phyloP scores from a whole-genome alignment of 2,888 invertebrate species.

The Microdon myrmicae region DNA sequence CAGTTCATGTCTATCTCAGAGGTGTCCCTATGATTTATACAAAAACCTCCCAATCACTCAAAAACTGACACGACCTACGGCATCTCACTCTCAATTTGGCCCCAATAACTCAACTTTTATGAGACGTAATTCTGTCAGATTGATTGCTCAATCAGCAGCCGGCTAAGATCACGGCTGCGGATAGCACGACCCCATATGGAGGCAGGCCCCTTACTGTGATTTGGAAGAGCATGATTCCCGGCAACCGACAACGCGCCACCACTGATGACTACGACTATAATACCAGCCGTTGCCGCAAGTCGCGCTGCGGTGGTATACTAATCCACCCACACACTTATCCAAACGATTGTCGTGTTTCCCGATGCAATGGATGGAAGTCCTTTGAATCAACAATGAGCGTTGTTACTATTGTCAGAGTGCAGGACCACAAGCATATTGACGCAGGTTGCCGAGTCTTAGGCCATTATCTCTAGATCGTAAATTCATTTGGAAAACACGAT shows the following conservation, averaged over 20 bases:
- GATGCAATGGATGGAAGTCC: slow-evolving; percentile 12
- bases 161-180: slow-evolving; percentile 45
- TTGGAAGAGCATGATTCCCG: slow-evolving; percentile 39
- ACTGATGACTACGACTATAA: slow-evolving; percentile 35
- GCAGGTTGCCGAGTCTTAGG: slow-evolving; percentile 25
- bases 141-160: slow-evolving; percentile 62
- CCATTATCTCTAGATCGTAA: slow-evolving; percentile 49
- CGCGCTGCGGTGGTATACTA: slow-evolving; percentile 16
- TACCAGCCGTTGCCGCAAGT: slow-evolving; percentile 24
- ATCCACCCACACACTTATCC: slow-evolving; percentile 41
- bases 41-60: slow-evolving; percentile 47
- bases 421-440: slow-evolving; percentile 33
- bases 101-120: slow-evolving; percentile 50
- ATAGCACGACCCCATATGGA: slow-evolving; percentile 50
- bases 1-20: background rate
- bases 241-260: slow-evolving; percentile 8
- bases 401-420: slow-evolving; percentile 25
- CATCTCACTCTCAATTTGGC: slow-evolving; percentile 47
- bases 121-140: slow-evolving; percentile 53
- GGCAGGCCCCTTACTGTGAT: slow-evolving; percentile 36
- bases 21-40: slow-evolving; percentile 43
- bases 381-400: slow-evolving; percentile 23
- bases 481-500: slow-evolving; percentile 44
- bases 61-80: slow-evolving; percentile 42
- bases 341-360: background rate